Base-by-base conservation (phyloP, 2,888 invertebrate genomes). In the Falcaria lacertinaria region DNA sequence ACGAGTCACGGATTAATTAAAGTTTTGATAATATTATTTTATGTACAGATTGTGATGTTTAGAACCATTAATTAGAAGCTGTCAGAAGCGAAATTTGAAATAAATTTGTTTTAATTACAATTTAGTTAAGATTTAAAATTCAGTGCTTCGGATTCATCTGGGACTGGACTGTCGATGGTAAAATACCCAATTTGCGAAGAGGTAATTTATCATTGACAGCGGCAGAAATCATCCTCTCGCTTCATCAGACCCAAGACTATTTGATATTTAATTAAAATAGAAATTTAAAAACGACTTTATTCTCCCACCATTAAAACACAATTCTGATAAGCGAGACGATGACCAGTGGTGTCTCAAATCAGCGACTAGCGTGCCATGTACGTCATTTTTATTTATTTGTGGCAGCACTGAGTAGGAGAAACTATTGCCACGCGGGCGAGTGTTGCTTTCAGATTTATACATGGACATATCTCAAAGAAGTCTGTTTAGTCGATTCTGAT, bases 301-400 rank as follows among this genome's bases (percentile, higher is more conserved):
- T n/a, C n/a, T n/a, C n/a, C n/a, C n/a, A n/a, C n/a, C n/a, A n/a
- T n/a, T n/a, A n/a, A n/a, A n/a, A n/a, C 40, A 55, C 43, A 34
- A 8, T 43, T 73, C 75, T 77, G 80, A 69, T 64, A 77, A 86
- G 83, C 82, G 84, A 80, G 77, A 80, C 59, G 80, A 81, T 81
- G 85, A 72, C 52, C 14, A 72, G 88, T 88, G 88, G 86, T 84
- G 85, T 74, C 66, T 86, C 88, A 89, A 86, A 88, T 86, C 88
- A 87, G 80, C 88, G 89, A 77, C 87, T 70, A 80, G 83, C 71
- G 73, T 83, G 80, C 86, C 87, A 63, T 82, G 82, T 88, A 88
- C 80, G 72, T 79, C 82, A 75, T 55, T 62, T 56, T 49, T 54
- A 14, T 56, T 65, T 67, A 65, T 58, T 50, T 75, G 76, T 79